phyloP scores from a whole-genome alignment of 2,888 invertebrate species.

The Selenia dentaria region DNA sequence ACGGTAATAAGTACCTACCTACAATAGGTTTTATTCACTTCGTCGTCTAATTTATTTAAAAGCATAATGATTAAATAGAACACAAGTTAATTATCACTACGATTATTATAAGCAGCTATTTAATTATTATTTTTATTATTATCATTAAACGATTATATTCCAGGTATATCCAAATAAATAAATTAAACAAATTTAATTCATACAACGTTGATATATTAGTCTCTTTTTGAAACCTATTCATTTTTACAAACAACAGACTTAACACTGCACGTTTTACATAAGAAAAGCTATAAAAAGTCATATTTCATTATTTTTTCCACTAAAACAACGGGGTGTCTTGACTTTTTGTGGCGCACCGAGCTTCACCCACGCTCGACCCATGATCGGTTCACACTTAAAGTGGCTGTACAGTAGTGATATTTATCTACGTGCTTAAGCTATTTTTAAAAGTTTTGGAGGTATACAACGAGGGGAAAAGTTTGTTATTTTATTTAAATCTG shows the following conservation, averaged over 20 bases:
- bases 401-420: slow-evolving; percentile 73
- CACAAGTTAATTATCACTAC: slow-evolving; percentile 17
- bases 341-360: slow-evolving; percentile 74
- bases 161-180: too few relatives aligned
- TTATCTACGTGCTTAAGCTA: slow-evolving; percentile 61
- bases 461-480: slow-evolving; percentile 14
- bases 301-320: slow-evolving; percentile 79
- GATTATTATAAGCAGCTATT: slow-evolving; percentile 35
- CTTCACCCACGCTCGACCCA: slow-evolving; percentile 68
- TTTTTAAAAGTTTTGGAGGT: slow-evolving; percentile 52
- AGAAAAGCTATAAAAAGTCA: slow-evolving; percentile 72
- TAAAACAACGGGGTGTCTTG: slow-evolving; percentile 81
- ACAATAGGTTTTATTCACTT: slow-evolving; percentile 8
- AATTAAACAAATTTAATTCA: slow-evolving; percentile 37
- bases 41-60: slow-evolving; percentile 13
- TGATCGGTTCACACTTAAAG: slow-evolving; percentile 80
- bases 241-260: slow-evolving; percentile 66
- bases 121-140: slow-evolving; percentile 28
- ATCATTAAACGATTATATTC: slow-evolving; percentile 43
- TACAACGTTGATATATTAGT: slow-evolving; percentile 33
- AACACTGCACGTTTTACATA: slow-evolving; percentile 67
- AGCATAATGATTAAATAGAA: slow-evolving; percentile 14
- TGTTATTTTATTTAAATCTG: slow-evolving; percentile 27
- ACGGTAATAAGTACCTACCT: too few relatives aligned
- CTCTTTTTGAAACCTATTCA: too few relatives aligned